Evolutionary conservation across 2,797 vertebrate genomes (phyloP), one percentile per base, ranked within the genome.

Genomic region (Phoxinus dragarum): DNA sequence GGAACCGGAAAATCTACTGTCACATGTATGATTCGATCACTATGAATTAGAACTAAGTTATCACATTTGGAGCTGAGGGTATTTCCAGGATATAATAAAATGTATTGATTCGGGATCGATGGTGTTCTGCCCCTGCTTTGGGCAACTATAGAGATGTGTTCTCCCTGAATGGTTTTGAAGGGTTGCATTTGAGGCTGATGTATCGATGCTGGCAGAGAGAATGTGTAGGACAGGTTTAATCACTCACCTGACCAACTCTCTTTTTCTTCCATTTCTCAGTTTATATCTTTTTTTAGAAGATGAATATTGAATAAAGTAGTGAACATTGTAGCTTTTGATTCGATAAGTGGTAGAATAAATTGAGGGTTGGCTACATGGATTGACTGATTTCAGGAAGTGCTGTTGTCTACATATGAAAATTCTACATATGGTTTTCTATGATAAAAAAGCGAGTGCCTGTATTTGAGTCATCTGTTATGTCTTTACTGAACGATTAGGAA

Each of bases 371-470:
- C 19, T 59, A 34, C 40, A 66, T n/a, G 19, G 19, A 64, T 66
- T 1, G 10, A 34, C 27, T 21, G n/a, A 27, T 73, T 59, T 42
- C 54, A 34, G 68, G 10, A n/a, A 40, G 11, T 69, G 79, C 79
- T 81, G 79, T 66, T 80, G 64, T 83, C 27, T 66, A 64, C 12
- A 64, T 59, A n/a, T 27, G 59, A 61, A 61, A 61, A 27, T 27
- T 27, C 2, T 56, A 56, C 54, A 61, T 64, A 27, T 73, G 59
- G 59, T 67, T 83, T 83, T 83, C 56, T 47, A 61, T 36, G 42
- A 66, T 23, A 2, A 38, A 74, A 72, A 82, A 34, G 19, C 0
- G n/a, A 64, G 81, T 82, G 71, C 21, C 71, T 83, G 81, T 44
- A 47, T 72, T 80, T 72, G n/a, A 69, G 42, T 12, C 12, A 21